These are phyloP conservation scores for Leptarthrus brevirostris DNA, from an alignment of 2,888 invertebrate species.

Conservation along the genomic window DNA sequence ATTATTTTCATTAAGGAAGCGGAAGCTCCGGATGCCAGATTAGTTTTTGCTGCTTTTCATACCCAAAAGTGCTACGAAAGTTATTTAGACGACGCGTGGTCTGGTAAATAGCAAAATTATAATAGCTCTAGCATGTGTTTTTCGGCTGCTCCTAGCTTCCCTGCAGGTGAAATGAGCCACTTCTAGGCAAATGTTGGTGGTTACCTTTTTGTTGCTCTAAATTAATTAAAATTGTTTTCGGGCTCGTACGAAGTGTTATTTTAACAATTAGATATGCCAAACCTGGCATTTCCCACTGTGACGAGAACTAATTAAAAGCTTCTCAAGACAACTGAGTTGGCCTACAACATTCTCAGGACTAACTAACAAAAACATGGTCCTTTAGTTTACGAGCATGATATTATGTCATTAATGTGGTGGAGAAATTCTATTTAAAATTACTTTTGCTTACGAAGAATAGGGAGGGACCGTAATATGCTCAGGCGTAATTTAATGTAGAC, in stretches of 20 bases:
- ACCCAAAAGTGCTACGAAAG: background rate
- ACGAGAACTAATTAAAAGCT: conserved; percentile 41
- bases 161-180: conserved; percentile 4
- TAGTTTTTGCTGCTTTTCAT: background rate
- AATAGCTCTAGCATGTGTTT: background rate
- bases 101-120: conserved; percentile 23
- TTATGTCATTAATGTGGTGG: conserved; percentile 38
- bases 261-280: conserved; percentile 43
- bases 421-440: conserved; percentile 35
- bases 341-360: background rate
- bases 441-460: background rate
- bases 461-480: background rate
- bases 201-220: conserved; percentile 30
- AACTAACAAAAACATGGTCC: conserved; percentile 12
- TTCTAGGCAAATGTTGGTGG: background rate
- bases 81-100: conserved; percentile 23
- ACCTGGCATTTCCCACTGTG: conserved; percentile 38
- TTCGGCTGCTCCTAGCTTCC: conserved; percentile 3
- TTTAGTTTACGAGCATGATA: conserved; percentile 23
- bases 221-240: conserved; percentile 43
- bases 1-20: background rate
- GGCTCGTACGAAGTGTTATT: conserved; percentile 32
- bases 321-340: conserved; percentile 5
- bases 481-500: conserved; percentile 22
- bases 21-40: background rate